Evolutionary conservation across 2,113 vertebrate genomes (phyloP).

Genomic region (Prochilodus magdalenae): DNA sequence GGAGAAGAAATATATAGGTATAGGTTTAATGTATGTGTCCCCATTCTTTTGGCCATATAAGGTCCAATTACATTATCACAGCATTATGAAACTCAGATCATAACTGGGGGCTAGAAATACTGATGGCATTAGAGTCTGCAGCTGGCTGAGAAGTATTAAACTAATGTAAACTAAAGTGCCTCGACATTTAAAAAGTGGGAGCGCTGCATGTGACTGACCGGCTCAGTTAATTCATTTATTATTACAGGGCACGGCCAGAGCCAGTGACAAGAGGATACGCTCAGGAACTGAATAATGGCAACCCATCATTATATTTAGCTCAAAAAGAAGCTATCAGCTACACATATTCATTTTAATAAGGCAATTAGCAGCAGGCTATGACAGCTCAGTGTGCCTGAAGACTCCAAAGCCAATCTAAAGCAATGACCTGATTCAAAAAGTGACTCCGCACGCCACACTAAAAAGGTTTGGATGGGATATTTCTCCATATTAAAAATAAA

Average conservation of each 20-base stretch:
- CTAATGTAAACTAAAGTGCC: neutral
- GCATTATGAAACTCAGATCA: neutral
- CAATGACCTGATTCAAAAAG: slow-evolving; percentile 26
- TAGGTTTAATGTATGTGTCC: too few species aligned
- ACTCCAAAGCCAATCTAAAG: neutral
- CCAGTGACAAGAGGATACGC: neutral
- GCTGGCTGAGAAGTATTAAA: neutral
- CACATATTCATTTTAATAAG: slow-evolving; percentile 30
- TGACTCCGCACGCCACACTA: neutral
- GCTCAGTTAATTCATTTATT: slow-evolving; percentile 6
- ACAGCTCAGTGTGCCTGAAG: neutral
- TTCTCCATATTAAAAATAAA: slow-evolving; percentile 9
- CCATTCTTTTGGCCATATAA: too few species aligned
- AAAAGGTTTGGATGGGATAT: neutral
- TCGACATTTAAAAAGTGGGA: too few species aligned
- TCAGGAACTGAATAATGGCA: slow-evolving; percentile 7
- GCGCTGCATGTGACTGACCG: neutral
- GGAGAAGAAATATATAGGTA: too few species aligned
- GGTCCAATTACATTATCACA: too few species aligned
- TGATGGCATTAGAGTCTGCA: neutral
- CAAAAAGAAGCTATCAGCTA: neutral
- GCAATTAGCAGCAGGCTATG: slow-evolving; percentile 34
- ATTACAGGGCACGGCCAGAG: neutral
- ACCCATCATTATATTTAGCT: slow-evolving; percentile 19
- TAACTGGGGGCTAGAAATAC: neutral